phyloP scores from a whole-genome alignment of 2,888 invertebrate genomes.

The Protophormia terraenovae region DNA sequence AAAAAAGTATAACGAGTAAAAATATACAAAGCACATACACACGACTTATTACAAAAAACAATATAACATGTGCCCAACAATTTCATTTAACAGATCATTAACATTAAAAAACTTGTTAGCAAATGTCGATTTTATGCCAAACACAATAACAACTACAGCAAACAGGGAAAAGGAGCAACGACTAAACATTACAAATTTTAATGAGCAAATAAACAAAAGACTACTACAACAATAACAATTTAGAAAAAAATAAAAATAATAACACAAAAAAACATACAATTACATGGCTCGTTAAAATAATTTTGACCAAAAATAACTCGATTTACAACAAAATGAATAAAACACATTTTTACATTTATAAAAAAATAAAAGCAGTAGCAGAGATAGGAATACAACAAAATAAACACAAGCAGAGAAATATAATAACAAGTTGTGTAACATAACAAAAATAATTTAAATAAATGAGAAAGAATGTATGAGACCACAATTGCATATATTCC shows the following conservation, averaged over 20 bases:
- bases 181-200: slow-evolving; percentile 2
- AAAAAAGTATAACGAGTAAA: too few relatives aligned
- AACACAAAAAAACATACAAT: slow-evolving; percentile 28
- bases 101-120: slow-evolving; percentile 3
- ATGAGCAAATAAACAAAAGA: slow-evolving; percentile 15
- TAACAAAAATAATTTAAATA: slow-evolving; percentile 15
- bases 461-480: background rate
- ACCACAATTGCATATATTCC: too few relatives aligned
- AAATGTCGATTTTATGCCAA: slow-evolving; percentile 12
- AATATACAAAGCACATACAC: too few relatives aligned
- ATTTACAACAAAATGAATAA: slow-evolving; percentile 2
- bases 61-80: background rate
- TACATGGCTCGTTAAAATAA: slow-evolving; percentile 48
- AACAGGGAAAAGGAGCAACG: background rate
- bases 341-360: background rate
- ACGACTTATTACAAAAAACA: background rate
- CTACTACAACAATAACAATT: background rate
- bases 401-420: background rate
- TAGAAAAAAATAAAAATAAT: slow-evolving; percentile 4
- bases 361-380: background rate
- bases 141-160: background rate
- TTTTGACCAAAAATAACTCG: slow-evolving; percentile 27
- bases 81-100: slow-evolving; percentile 52
- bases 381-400: background rate
- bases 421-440: background rate